Evolutionary conservation across 2,797 vertebrate genomes (phyloP).

Genomic region (Neomorphus geoffroyi): DNA sequence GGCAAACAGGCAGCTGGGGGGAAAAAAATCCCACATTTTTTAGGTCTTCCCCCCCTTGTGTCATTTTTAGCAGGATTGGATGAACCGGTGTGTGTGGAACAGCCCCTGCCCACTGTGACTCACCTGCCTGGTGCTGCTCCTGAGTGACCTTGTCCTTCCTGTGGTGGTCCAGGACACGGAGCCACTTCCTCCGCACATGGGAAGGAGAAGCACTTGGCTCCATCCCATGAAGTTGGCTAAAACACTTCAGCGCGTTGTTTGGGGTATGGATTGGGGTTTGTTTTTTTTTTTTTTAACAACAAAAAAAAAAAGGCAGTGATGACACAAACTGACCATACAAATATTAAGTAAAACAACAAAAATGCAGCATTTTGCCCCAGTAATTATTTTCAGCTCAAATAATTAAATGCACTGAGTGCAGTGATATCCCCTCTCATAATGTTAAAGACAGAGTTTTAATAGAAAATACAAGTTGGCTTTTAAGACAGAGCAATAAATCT

Average conservation of each 20-base stretch:
- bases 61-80: not conserved
- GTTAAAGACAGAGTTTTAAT: not conserved
- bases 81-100: rapidly evolving
- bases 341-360: not conserved
- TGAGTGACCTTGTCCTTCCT: not conserved
- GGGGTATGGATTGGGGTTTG: not conserved
- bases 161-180: rapidly evolving
- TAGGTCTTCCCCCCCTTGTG: not conserved
- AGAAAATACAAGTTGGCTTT: not conserved
- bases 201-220: not conserved
- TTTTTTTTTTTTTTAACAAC: not conserved
- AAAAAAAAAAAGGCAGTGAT: not conserved
- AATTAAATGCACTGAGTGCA: not conserved
- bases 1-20: not conserved
- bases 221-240: not conserved
- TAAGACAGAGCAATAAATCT: not conserved
- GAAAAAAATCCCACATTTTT: not conserved
- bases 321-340: not conserved
- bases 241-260: not conserved
- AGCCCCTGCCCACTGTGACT: not conserved
- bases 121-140: not conserved
- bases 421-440: not conserved
- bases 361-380: not conserved
- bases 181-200: not conserved
- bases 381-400: not conserved